Evolutionary conservation across 2,888 invertebrate species (phyloP).

Genomic region (Amblyteles armatorius): DNA sequence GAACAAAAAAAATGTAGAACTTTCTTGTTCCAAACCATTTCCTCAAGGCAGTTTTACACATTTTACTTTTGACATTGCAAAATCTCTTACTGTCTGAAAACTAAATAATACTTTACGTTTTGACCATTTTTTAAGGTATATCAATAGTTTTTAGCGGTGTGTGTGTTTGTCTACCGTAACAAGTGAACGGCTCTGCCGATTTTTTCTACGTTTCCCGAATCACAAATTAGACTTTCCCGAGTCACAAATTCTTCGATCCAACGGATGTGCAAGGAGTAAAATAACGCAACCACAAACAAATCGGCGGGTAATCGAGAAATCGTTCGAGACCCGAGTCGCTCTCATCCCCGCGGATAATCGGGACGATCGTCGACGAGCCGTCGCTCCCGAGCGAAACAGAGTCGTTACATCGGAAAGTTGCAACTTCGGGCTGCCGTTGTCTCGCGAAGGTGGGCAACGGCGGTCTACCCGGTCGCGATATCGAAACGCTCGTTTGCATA

Average conservation of each 20-base stretch:
- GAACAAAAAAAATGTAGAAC: no score
- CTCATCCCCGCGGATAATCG: not conserved
- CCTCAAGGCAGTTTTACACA: not conserved
- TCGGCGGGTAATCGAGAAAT: not conserved
- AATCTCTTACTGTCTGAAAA: no score
- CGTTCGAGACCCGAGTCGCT: not conserved
- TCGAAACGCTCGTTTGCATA: constrained; percentile 68
- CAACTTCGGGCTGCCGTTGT: constrained; percentile 56
- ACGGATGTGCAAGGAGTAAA: not conserved
- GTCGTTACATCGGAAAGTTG: constrained; percentile 56
- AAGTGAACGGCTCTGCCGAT: no score
- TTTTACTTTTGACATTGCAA: no score
- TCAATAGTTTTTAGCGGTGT: no score
- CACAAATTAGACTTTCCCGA: not conserved
- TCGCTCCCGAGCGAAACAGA: constrained; percentile 36
- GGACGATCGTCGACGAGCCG: not conserved
- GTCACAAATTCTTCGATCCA: not conserved
- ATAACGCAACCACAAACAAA: not conserved
- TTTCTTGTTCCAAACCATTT: not conserved
- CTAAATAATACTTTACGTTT: no score
- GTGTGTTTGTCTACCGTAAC: no score
- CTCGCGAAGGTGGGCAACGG: constrained; percentile 24
- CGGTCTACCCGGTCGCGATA: constrained; percentile 35
- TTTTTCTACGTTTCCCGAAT: not conserved
- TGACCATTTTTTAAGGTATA: no score